Evolutionary conservation across 2,797 vertebrate genomes (phyloP).

Genomic region (Anomalospiza imberbis): DNA sequence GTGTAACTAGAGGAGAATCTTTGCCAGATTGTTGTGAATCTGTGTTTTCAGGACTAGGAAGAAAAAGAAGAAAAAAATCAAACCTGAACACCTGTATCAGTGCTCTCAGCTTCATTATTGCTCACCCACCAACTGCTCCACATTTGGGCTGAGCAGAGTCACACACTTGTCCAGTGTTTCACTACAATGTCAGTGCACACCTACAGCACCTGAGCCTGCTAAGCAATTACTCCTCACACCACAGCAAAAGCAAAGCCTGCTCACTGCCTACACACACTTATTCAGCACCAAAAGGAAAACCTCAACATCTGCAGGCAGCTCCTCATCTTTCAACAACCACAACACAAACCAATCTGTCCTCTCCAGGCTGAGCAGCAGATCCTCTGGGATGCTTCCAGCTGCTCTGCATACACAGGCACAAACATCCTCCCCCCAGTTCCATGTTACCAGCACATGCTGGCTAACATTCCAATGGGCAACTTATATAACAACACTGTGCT

Average conservation of each 20-base stretch:
- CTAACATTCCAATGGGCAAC: neutral
- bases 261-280: neutral
- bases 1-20: constrained; percentile 61
- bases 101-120: neutral
- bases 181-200: neutral
- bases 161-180: neutral
- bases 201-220: neutral
- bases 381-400: neutral
- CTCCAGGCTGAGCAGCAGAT: neutral
- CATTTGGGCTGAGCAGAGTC: neutral
- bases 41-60: neutral
- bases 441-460: neutral
- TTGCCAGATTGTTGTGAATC: constrained; percentile 10
- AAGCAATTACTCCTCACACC: neutral
- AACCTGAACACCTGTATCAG: neutral
- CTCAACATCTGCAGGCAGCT: neutral
- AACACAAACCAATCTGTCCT: neutral
- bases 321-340: neutral
- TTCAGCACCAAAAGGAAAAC: neutral
- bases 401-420: neutral
- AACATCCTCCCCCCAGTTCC: neutral
- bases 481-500: rapidly evolving
- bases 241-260: neutral
- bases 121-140: neutral
- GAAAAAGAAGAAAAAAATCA: neutral